Evolutionary conservation across 1,140 invertebrate genomes (phyloP), one percentile per base, ranked within the genome.

Genomic region (Oedothorax gibbosus): DNA sequence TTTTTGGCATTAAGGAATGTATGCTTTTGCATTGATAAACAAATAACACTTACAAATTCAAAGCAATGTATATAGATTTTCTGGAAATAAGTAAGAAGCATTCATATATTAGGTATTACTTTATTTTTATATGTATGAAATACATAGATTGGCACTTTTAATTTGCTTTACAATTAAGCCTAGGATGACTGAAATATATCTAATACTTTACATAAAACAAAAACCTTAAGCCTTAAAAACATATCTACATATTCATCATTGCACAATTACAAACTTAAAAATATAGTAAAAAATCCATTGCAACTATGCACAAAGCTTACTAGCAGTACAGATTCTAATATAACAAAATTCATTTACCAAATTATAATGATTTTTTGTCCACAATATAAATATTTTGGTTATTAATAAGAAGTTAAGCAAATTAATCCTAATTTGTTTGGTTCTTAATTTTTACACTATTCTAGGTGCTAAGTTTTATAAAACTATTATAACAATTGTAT

Each of bases 81-180:
- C 35, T 5, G 5, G 35, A 35, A 35, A 35, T 35, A 35, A 35
- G 35, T 35, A 35, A 35, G 35, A 35, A 35, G 35, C 35, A 35
- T 35, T 35, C 5, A 35, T 35, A 35, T 35, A 35, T 35, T 35
- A 35, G 1, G 35, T 35, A 35, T 35, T 35, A 35, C 35, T 35
- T 35, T 35, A 35, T 35, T 35, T 35, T 35, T 35, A 35, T 35
- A 35, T 35, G 35, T 21, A 21, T 21, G 53, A 79, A 54, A 68
- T 79, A 79, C 62, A 79, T n/a, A 9, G 21, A 56, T 79, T 79
- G 77, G 77, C 77, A 79, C 77, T 79, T 79, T 77, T 68, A 15
- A 56, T 56, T 15, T 35, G 54, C 12, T 75, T 57, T 9, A 75
- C 72, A 60, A 75, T 21, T 35, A 75, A 75, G 50, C 69, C 54